Base-by-base conservation (phyloP, 2,797 vertebrate genomes). In the Leuciscus waleckii region DNA sequence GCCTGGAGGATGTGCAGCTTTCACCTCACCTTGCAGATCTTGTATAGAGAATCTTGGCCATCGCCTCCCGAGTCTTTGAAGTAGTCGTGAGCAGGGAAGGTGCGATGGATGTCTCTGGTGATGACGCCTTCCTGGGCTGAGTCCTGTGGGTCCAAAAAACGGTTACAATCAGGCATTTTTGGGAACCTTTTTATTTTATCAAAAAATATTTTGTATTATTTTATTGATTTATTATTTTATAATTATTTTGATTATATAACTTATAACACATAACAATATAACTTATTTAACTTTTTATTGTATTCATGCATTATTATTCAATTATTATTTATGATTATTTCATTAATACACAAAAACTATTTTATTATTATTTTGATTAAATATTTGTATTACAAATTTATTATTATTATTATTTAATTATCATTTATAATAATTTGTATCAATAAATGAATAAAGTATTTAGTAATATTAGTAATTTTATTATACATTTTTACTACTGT, bases 1-100 rank as follows among this genome's bases (percentile, higher is more conserved):
- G 41, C 6, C 39, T 75, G 81, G 26, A 75, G 16, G 7, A 73
- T 69, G 39, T 8, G 29, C 39, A n/a, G 56, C 46, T 10, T 58
- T 58, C 84, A 37, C 51, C 92, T 92, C 91, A 99, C 98, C 97
- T 99, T 99, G 92, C 98, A 99, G 92, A 99, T 99, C 93, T 99
- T 99, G 89, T 98, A 99, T 1, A 99, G 95, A 3, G 98, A 97
- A 89, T 99, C 98, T 84, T 99, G 98, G 58, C 98, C 98, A 0
- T 99, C 98, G 86, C 98, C 98, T 43, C 97, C 96, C 0, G 97
- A 96, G 87, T 99, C 98, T 93, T 98, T 99, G 90, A 99, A 99
- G 94, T 99, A 98, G 92, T 99, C 97, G 4, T 99, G 98, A 65
- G 98, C 98, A 2, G 98, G 98, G 79, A 99, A 99, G 0, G 98